Percentiles rank a stretch among this genome's conserved stretches.
Conservation (phyloP, 2,888 invertebrate species). For the Lochmaea capreae region DNA sequence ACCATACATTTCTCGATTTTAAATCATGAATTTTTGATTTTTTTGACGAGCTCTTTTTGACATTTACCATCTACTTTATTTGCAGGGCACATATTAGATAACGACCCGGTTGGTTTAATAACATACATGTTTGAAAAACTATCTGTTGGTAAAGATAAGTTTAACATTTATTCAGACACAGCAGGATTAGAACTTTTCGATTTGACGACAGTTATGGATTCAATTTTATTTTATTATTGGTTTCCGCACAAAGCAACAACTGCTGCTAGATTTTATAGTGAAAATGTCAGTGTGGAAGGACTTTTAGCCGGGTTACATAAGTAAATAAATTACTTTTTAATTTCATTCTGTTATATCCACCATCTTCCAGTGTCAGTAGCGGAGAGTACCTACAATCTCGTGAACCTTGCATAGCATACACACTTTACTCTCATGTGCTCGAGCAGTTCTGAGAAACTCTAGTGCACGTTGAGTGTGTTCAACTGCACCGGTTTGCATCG, state of each 20-base stretch:
- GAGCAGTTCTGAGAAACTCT: too few species aligned
- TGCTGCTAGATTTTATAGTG: constrained; percentile 78
- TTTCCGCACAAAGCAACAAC: constrained; percentile 76
- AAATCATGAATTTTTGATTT: too few species aligned
- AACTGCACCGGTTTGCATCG: too few species aligned
- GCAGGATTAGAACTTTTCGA: constrained; percentile 75
- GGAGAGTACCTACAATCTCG: too few species aligned
- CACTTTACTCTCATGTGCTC: too few species aligned
- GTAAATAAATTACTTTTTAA: constrained; percentile 38
- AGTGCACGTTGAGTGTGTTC: too few species aligned
- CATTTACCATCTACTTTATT: background rate
- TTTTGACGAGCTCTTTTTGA: too few species aligned
- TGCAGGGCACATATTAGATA: constrained; percentile 74
- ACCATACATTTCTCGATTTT: too few species aligned
- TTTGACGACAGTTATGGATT: constrained; percentile 78
- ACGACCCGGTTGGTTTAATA: constrained; percentile 85
- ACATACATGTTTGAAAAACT: constrained; percentile 92
- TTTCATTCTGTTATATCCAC: background rate
- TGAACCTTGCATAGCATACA: too few species aligned
- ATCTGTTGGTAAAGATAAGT: constrained; percentile 75
- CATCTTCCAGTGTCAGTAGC: too few species aligned
- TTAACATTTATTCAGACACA: constrained; percentile 67
- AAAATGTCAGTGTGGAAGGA: constrained; percentile 63
- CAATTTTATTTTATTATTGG: constrained; percentile 83
- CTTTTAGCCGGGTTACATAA: constrained; percentile 37